phyloP scores from a whole-genome alignment of 2,113 vertebrate species.

The Parus major region DNA sequence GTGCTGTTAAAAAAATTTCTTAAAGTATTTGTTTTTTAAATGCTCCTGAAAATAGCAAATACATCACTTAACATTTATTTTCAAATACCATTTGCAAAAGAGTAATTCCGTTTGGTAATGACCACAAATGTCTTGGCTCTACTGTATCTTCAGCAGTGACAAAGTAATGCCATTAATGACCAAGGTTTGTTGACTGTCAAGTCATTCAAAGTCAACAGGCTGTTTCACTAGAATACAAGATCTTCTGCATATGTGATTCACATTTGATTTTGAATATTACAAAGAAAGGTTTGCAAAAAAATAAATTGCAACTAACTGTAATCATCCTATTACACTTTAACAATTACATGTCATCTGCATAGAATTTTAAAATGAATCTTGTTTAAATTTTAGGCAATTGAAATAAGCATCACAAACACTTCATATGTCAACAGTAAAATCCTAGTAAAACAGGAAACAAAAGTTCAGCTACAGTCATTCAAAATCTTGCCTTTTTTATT shows the following conservation, averaged over 20 bases:
- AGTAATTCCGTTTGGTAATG: neutral
- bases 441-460: neutral
- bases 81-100: neutral
- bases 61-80: neutral
- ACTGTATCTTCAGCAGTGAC: neutral
- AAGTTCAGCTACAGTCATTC: neutral
- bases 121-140: neutral
- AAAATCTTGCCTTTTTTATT: neutral
- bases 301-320: neutral
- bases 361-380: neutral
- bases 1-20: neutral
- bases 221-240: neutral
- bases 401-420: neutral
- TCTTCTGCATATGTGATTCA: neutral
- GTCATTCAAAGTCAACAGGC: neutral
- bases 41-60: neutral
- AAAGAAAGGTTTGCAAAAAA: neutral
- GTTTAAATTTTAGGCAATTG: neutral
- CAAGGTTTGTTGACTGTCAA: neutral
- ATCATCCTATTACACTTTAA: neutral
- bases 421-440: neutral
- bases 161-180: neutral
- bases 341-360: neutral
- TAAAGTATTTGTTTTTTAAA: neutral
- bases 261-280: neutral